Evolutionary conservation across 1,140 invertebrate genomes (phyloP), one percentile per base, ranked within the genome.

Genomic region (Hydropsyche tenuis): DNA sequence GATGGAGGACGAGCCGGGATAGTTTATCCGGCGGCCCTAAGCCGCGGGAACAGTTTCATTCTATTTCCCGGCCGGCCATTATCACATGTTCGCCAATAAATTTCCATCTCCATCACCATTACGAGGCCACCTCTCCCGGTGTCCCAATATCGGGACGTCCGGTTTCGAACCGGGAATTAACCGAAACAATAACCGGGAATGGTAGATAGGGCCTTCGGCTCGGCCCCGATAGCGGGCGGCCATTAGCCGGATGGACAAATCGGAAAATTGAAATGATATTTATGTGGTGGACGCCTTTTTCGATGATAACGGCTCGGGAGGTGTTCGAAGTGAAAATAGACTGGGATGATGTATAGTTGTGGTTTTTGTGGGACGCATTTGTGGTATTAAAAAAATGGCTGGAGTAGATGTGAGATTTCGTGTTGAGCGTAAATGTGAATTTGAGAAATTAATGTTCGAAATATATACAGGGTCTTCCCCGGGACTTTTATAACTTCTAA

Each of bases 71-170:
- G 37, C 45, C 12, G n/a, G 71, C 48, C 37, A 65, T 73, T 73
- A 73, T 73, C 62, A 48, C 71, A 42, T 73, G 71, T 73, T 65
- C 56, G 30, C 71, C 60, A 53, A 65, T 73, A 73, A 73, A 73
- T 45, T 48, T 46, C 46, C 63, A 53, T 64, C 48, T 65, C 48
- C 62, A 48, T 48, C 46, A 51, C 62, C 62, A 66, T 73, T 73
- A 73, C 48, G 60, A 43, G 27, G 42, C 18, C 37, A 43, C 5
- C 12, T 43, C 12, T 43, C 11, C 45, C 45, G 12, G 11, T 3
- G 45, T n/a, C 16, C 12, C 45, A 14, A 3, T 16, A 3, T 48
- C 45, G 16, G 45, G 11, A 48, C 20, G 37, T 53, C 46, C 62
- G n/a, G 48, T 51, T 64, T 65, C 23, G 42, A 65, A 42, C 12